Evolutionary conservation across 2,888 invertebrate genomes (phyloP), one percentile per base, ranked within the genome.

Genomic region (Phlogophora meticulosa): DNA sequence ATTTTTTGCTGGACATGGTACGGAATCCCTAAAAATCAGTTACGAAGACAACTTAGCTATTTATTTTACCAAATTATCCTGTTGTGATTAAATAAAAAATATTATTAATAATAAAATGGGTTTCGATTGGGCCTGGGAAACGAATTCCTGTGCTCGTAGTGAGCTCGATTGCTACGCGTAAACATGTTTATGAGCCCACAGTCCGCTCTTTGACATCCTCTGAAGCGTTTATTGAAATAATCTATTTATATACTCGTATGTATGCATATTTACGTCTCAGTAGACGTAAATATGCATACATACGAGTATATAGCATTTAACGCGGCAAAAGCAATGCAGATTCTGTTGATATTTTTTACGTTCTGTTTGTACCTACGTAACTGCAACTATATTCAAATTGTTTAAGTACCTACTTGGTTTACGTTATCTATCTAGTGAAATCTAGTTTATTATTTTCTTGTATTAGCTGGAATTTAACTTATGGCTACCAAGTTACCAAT

Each of bases 181-280:
- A 86, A 84, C 84, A 82, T 85, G 86, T 84, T 84, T 84, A 83
- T 84, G 81, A 71, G 78, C 66, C 60, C 56, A 67, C 76, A 48
- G 73, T 66, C 72, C 67, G 78, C 77, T 85, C 81, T 82, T 79
- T 84, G 81, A 85, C 81, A 84, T 80, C 79, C 77, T 72, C 64
- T 70, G 76, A 72, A 76, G 72, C 78, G 82, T 85, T 76, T 81
- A 79, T 78, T 79, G 71, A 70, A 76, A 81, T 74, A 82, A 67
- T 73, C 72, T 84, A 83, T 84, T 83, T 84, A 83, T 77, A 78
- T 77, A 73, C 72, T 76, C 71, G 75, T 76, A 69, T 74, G 46
- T 78, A 72, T 82, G 32, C 38, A 62, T 56, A 76, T 78, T 69
- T 67, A 4, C 5, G 57, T 73, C 51, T 58, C n/a, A n/a, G n/a